Conservation (phyloP, 2,797 vertebrate species). For the Melanotaenia pygmaea region DNA sequence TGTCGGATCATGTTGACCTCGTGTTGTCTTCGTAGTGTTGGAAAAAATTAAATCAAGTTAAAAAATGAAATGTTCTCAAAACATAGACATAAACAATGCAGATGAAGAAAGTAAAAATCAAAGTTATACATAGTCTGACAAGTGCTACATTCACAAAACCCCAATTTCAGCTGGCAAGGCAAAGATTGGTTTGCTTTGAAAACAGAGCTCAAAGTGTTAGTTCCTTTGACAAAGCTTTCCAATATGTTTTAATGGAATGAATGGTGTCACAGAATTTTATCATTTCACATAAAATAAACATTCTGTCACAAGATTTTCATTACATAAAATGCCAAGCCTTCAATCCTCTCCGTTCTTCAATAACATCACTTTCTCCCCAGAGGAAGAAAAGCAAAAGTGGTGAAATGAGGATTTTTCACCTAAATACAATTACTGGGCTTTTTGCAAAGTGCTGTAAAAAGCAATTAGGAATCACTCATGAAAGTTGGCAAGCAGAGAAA, state of each 20-base stretch:
- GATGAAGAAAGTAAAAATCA: slow-evolving; percentile 5
- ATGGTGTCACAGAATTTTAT: slow-evolving; percentile 54
- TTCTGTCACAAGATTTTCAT: slow-evolving; percentile 61
- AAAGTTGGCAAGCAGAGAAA: slow-evolving; percentile 64
- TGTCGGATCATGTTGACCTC: not conserved
- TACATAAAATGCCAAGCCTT: slow-evolving; percentile 56
- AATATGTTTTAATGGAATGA: slow-evolving; percentile 67
- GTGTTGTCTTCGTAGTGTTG: not conserved
- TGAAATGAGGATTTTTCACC: slow-evolving; percentile 75
- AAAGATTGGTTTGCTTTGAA: slow-evolving; percentile 34
- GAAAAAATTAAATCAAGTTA: not conserved
- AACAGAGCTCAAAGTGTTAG: slow-evolving; percentile 9
- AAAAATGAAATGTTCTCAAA: not conserved
- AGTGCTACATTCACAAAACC: slow-evolving; percentile 11
- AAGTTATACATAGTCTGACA: slow-evolving; percentile 22
- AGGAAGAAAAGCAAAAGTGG: slow-evolving; percentile 59
- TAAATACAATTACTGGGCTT: slow-evolving; percentile 79
- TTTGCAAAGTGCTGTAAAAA: slow-evolving; percentile 75
- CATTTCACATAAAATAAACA: slow-evolving; percentile 35
- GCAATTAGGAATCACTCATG: slow-evolving; percentile 70
- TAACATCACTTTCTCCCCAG: slow-evolving; percentile 53
- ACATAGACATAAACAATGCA: not conserved
- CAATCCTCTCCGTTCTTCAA: slow-evolving; percentile 52
- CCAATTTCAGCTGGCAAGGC: slow-evolving; percentile 43
- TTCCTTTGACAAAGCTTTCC: slow-evolving; percentile 68